A percentile compares a stretch with the other conserved stretches of the same genome.
These are phyloP conservation scores for Halocaridina rubra DNA, from an alignment of 2,888 invertebrate species.

Conservation along the genomic window DNA sequence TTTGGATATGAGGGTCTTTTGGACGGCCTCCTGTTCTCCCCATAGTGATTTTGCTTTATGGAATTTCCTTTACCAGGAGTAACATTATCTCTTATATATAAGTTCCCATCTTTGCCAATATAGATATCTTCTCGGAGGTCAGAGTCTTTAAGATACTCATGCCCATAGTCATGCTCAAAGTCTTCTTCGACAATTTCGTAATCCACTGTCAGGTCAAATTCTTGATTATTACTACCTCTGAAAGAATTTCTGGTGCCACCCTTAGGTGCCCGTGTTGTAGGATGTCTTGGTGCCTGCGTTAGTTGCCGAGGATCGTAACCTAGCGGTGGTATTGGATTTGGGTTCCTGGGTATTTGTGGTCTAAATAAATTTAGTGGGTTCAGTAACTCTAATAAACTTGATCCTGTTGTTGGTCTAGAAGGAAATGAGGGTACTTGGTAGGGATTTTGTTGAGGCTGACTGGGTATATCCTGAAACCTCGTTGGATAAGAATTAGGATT, in stretches of 20 bases:
- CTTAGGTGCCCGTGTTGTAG: too few relatives aligned
- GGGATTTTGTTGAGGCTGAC: not conserved
- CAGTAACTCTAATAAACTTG: not conserved
- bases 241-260: not conserved
- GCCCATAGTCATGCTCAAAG: not conserved
- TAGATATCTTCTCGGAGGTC: conserved; percentile 51
- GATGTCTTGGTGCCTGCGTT: not conserved
- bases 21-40: too few relatives aligned
- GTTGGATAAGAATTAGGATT: not conserved
- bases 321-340: not conserved
- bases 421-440: not conserved
- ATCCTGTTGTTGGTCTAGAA: not conserved
- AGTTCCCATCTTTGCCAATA: conserved; percentile 49
- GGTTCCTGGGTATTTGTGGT: not conserved
- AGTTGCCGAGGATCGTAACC: not conserved
- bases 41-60: too few relatives aligned
- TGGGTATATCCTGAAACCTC: not conserved
- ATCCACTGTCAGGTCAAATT: not conserved
- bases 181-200: conserved; percentile 30
- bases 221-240: not conserved
- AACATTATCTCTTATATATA: conserved; percentile 30
- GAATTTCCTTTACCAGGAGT: not conserved
- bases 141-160: conserved; percentile 37
- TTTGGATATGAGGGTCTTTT: too few relatives aligned
- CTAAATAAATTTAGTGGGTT: conserved; percentile 37